A percentile compares a stretch with the other conserved stretches of the same genome.
Evolutionary conservation across 2,888 invertebrate genomes (phyloP).

Genomic region (Melangyna quadrimaculata): DNA sequence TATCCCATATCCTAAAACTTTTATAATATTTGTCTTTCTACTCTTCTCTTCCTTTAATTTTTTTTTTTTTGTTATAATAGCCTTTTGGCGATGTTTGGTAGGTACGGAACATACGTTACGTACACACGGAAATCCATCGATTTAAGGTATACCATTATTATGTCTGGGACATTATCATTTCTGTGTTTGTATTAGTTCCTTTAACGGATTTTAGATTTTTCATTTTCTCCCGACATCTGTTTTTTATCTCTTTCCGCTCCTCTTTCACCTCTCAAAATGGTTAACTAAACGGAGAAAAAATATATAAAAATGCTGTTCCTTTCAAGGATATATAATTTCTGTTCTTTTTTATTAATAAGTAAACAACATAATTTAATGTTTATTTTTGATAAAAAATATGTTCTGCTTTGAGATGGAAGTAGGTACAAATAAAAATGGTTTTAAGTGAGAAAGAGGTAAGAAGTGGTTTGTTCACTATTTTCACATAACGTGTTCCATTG

Average conservation of each 20-base stretch:
- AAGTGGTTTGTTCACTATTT: not conserved
- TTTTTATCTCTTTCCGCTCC: constrained; percentile 21
- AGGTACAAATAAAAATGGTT: not conserved
- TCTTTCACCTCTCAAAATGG: not conserved
- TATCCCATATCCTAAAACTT: constrained; percentile 21
- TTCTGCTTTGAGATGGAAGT: not conserved
- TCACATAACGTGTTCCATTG: not conserved
- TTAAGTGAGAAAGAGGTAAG: not conserved
- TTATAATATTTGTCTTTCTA: not conserved
- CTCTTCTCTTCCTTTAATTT: not conserved
- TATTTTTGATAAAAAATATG: not conserved
- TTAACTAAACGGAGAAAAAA: constrained; percentile 18
- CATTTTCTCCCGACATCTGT: constrained; percentile 55
- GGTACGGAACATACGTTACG: not conserved
- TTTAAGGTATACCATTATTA: constrained; percentile 48
- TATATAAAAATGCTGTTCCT: constrained; percentile 29
- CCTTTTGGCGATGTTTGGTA: constrained; percentile 16
- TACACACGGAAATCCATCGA: constrained; percentile 57
- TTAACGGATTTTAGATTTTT: constrained; percentile 11
- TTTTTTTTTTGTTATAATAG: not conserved
- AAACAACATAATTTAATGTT: constrained; percentile 30
- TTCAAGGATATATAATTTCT: constrained; percentile 41
- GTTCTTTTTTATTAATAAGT: constrained; percentile 15
- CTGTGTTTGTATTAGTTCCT: not conserved
- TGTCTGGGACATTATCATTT: constrained; percentile 49